Evolutionary conservation across 2,113 vertebrate species (phyloP).

Genomic region (Rostratula benghalensis): DNA sequence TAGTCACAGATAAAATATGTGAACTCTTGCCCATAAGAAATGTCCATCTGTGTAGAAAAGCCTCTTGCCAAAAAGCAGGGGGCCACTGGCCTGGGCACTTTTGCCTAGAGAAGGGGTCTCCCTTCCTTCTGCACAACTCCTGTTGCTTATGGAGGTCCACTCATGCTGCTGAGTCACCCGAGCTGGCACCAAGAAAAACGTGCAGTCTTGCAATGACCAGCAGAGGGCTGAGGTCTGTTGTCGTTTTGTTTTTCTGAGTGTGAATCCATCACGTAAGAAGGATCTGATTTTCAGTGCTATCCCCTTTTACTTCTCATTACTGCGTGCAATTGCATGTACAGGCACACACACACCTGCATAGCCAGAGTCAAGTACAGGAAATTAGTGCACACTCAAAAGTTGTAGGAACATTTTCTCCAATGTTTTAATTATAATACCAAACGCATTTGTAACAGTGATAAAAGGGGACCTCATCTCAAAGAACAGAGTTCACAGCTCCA

Average conservation of each 20-base stretch:
- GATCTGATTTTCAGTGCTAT: not conserved
- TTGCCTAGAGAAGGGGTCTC: not conserved
- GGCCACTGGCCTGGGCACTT: rapidly evolving
- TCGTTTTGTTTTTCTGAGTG: not conserved
- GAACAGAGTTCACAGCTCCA: not conserved
- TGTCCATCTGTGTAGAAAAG: not conserved
- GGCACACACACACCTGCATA: rapidly evolving
- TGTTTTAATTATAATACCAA: not conserved
- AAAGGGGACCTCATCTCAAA: not conserved
- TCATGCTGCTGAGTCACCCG: not conserved
- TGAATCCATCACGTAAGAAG: not conserved
- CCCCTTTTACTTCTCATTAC: not conserved
- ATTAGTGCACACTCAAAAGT: not conserved
- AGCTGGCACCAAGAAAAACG: not conserved
- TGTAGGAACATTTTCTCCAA: not conserved
- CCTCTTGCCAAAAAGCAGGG: not conserved
- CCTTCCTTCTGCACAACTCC: rapidly evolving
- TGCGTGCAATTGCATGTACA: rapidly evolving
- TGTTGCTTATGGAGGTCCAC: not conserved
- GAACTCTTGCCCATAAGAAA: not conserved
- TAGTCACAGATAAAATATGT: not conserved
- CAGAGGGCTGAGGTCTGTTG: not conserved
- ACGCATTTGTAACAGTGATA: not conserved
- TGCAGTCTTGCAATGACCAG: not conserved
- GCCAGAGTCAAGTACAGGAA: not conserved